Base-by-base conservation (phyloP, 1,140 invertebrate species). In the Penaeus chinensis region DNA sequence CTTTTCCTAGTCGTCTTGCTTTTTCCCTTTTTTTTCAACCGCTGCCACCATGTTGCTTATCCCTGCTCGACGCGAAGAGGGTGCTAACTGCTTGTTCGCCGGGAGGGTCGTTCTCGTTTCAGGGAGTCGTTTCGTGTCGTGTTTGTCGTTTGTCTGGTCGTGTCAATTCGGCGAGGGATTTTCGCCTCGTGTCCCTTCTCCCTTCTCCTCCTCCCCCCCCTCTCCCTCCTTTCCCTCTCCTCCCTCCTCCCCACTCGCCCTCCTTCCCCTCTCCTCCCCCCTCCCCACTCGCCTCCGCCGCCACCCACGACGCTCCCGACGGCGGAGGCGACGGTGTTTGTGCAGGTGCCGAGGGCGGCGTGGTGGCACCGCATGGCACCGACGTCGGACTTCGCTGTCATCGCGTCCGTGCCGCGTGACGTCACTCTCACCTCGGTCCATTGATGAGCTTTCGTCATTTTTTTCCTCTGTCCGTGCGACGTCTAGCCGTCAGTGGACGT, bases 301-400 rank as follows among this genome's bases (percentile, higher is more conserved):
- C 84, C 84, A 80, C 84, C 84, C 77, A 80, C 84, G 77, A 80
- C 63, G 77, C 42, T 20, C 66, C 62, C 37, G 42, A 66, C 63
- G 78, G 84, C 84, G 63, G 37, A 61, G 69, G 84, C 62, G 82
- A 18, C 71, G 77, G 85, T 87, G 85, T 87, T 87, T 87, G 85
- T 87, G 85, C 85, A 87, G 85, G 85, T 87, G 85, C 78, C 66
- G 85, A 71, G 37, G 83, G 42, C 71, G 71, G 60, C 83, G 22
- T 62, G 69, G 83, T 84, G 85, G 85, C 85, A 77, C 74, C 71
- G 62, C 47, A 71, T 66, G 85, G 80, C 80, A 76, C 66, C 65
- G 78, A 65, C 85, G 63, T 71, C 71, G 69, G 78, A 87, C 71
- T 66, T 66, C 32, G 65, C 80, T 69, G 69, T 87, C 85, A 87